Evolutionary conservation across 2,797 vertebrate genomes (phyloP).

Genomic region (Rachycentron canadum): DNA sequence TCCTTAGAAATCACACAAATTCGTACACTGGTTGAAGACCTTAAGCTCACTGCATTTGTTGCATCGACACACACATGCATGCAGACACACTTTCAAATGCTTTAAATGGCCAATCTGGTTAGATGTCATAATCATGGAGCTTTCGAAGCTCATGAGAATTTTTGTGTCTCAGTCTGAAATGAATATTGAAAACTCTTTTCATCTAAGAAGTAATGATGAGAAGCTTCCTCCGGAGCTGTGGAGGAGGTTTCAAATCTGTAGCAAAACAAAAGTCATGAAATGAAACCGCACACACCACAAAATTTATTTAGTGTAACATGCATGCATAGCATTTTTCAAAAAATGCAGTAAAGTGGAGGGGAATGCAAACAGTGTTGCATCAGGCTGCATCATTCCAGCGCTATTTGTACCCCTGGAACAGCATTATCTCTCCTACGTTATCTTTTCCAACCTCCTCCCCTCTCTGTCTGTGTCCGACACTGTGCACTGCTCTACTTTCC

Average conservation of each 20-base stretch:
- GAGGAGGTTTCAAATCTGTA: conserved; percentile 46
- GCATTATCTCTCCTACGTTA: conserved; percentile 42
- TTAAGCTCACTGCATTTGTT: conserved; percentile 23
- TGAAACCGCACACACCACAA: conserved; percentile 47
- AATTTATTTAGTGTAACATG: conserved; percentile 55
- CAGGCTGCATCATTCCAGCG: conserved; percentile 47
- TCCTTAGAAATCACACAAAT: conserved; percentile 41
- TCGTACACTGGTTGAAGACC: conserved; percentile 27
- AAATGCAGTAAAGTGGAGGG: conserved; percentile 15
- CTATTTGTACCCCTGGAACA: conserved; percentile 41
- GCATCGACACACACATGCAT: conserved; percentile 3
- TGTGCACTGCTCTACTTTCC: conserved; percentile 48
- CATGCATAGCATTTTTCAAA: conserved; percentile 51
- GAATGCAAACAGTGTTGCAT: conserved; percentile 60
- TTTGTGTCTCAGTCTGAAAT: conserved; percentile 52
- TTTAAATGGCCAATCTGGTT: conserved; percentile 46
- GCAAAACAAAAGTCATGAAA: conserved; percentile 31
- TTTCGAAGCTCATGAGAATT: conserved; percentile 71
- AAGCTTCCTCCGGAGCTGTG: conserved; percentile 56
- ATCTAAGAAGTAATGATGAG: conserved; percentile 62
- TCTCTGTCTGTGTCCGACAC: conserved; percentile 32
- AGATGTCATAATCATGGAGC: conserved; percentile 54
- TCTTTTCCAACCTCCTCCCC: conserved; percentile 37
- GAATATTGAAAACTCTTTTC: conserved; percentile 59
- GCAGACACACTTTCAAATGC: conserved; percentile 26